Evolutionary conservation across 1,140 invertebrate species (phyloP).

Genomic region (Zelostemma sp.): DNA sequence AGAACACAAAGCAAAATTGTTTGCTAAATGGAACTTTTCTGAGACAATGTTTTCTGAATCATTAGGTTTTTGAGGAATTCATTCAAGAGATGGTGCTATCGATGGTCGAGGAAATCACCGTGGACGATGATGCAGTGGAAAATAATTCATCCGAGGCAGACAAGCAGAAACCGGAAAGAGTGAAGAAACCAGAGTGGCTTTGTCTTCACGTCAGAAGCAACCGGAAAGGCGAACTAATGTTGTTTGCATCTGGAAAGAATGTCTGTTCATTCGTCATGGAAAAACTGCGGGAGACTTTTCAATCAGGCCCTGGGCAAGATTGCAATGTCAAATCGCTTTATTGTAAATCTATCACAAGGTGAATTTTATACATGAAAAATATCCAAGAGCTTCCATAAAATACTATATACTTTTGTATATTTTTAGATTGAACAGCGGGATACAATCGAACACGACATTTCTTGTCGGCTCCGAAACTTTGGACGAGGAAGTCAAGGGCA

Average conservation of each 20-base stretch:
- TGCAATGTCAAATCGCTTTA: slow-evolving; percentile 67
- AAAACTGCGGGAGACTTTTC: slow-evolving; percentile 58
- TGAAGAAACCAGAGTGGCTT: slow-evolving; percentile 55
- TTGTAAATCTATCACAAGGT: slow-evolving; percentile 65
- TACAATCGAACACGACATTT: slow-evolving; percentile 60
- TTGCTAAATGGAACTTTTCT: neutral
- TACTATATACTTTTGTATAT: slow-evolving; percentile 3
- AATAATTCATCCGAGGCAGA: slow-evolving; percentile 17
- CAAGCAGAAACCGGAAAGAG: slow-evolving; percentile 37
- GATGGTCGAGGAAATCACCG: slow-evolving; percentile 35
- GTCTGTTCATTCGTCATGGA: slow-evolving; percentile 58
- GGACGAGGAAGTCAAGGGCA: slow-evolving; percentile 62
- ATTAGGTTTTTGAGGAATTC: slow-evolving; percentile 48
- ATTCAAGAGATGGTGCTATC: slow-evolving; percentile 29
- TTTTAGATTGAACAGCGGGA: slow-evolving; percentile 53
- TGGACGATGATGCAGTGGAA: slow-evolving; percentile 25
- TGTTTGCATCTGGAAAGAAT: slow-evolving; percentile 65
- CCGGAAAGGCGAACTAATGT: slow-evolving; percentile 63
- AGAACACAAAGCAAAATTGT: neutral
- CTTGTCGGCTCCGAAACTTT: slow-evolving; percentile 64
- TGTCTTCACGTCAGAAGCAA: slow-evolving; percentile 64
- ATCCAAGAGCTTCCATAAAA: neutral
- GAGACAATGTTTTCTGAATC: slow-evolving; percentile 9
- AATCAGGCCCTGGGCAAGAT: slow-evolving; percentile 59
- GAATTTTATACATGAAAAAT: slow-evolving; percentile 6